These are phyloP conservation scores for Trichogramma pretiosum DNA, from an alignment of 1,140 invertebrate species.

Conservation along the genomic window DNA sequence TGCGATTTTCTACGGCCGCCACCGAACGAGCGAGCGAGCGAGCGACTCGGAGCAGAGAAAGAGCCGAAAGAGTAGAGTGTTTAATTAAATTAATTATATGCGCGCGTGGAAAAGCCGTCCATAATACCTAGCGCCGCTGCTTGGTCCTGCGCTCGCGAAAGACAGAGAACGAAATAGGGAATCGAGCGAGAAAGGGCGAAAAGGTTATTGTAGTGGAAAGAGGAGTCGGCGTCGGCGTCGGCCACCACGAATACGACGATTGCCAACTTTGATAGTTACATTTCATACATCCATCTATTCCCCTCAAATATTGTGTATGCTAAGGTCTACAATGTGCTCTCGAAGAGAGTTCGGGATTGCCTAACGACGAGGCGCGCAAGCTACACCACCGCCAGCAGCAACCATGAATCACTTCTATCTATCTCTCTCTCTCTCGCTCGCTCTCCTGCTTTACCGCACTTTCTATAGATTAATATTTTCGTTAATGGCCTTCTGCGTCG, in stretches of 20 bases:
- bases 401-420: slow-evolving; percentile 11
- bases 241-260: slow-evolving; percentile 37
- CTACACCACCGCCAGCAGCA: too few species aligned
- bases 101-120: slow-evolving; percentile 36
- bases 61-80: too few species aligned
- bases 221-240: slow-evolving; percentile 22
- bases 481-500: slow-evolving; percentile 7
- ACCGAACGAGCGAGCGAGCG: too few species aligned
- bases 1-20: slow-evolving; percentile 42
- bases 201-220: too few species aligned
- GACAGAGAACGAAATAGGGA: slow-evolving; percentile 6
- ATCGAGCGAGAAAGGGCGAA: not conserved
- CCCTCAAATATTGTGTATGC: too few species aligned
- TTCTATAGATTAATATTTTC: slow-evolving; percentile 14
- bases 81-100: slow-evolving; percentile 49
- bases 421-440: not conserved
- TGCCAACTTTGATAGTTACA: slow-evolving; percentile 45
- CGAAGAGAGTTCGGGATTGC: slow-evolving; percentile 16
- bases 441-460: not conserved
- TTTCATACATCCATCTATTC: slow-evolving; percentile 37
- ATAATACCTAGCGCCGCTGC: slow-evolving; percentile 45
- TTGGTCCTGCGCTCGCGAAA: not conserved
- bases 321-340: slow-evolving; percentile 18
- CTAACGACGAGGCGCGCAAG: too few species aligned
- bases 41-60: too few species aligned